Conservation (phyloP, 2,888 invertebrate species). For the Catonia carolina region DNA sequence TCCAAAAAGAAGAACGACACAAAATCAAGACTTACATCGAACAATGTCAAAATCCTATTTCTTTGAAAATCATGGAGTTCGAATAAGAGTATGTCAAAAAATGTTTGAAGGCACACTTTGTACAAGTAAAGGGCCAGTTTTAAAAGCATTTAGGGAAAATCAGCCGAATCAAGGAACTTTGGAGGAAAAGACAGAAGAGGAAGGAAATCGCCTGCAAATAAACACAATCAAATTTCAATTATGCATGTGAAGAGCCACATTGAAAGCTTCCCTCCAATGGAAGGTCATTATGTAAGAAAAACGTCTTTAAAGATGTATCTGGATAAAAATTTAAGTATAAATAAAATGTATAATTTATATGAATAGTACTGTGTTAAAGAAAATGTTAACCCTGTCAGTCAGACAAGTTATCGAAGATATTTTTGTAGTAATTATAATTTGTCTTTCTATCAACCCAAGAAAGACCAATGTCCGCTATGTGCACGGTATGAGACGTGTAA, state of each 20-base stretch:
- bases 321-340: conserved; percentile 1
- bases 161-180: background rate
- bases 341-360: conserved; percentile 13
- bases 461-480: conserved; percentile 13
- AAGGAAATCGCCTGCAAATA: conserved; percentile 10
- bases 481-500: background rate
- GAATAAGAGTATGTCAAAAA: no score
- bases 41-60: no score
- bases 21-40: no score
- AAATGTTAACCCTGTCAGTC: conserved; percentile 1
- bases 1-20: no score
- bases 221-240: background rate
- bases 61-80: no score
- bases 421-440: background rate
- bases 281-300: background rate
- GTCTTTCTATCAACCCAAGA: background rate
- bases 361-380: background rate
- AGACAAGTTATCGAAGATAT: conserved; percentile 1
- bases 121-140: no score
- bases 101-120: no score
- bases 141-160: no score
- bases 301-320: conserved; percentile 11
- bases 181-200: conserved; percentile 8
- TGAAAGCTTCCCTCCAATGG: no score
- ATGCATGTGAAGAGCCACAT: no score